Percentiles rank a stretch among this genome's conserved stretches.
These are phyloP conservation scores for Ormyrus pomaceus DNA, from an alignment of 2,888 invertebrate species.

Conservation along the genomic window DNA sequence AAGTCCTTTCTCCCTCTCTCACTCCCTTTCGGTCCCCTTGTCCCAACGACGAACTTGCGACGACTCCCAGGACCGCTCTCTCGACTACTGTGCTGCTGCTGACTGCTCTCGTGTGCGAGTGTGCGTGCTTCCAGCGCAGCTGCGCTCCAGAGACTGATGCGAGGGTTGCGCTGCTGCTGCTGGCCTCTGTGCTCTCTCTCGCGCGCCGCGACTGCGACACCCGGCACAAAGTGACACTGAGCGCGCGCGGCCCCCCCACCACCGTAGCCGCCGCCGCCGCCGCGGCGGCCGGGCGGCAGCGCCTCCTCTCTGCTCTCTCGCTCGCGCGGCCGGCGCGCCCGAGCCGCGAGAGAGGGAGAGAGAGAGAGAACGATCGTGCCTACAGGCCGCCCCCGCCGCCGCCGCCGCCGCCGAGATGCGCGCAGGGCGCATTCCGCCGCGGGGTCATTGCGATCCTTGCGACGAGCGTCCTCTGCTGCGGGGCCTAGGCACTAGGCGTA, in stretches of 20 bases:
- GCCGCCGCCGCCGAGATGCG: neutral
- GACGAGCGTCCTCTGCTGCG: slow-evolving; percentile 49
- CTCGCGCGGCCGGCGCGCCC: slow-evolving; percentile 11
- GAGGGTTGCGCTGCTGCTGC: slow-evolving; percentile 33
- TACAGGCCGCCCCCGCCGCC: slow-evolving; percentile 13
- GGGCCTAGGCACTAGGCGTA: slow-evolving; percentile 47
- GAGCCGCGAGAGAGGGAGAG: neutral
- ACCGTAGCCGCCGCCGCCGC: slow-evolving; percentile 32
- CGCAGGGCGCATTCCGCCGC: slow-evolving; percentile 8
- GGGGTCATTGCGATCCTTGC: slow-evolving; percentile 54
- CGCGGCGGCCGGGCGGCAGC: slow-evolving; percentile 15
- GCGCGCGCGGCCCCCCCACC: slow-evolving; percentile 49
- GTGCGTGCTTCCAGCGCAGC: slow-evolving; percentile 27
- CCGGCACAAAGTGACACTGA: slow-evolving; percentile 73
- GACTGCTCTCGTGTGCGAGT: neutral
- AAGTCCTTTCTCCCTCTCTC: neutral
- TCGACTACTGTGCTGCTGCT: too few relatives aligned
- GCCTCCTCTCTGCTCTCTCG: slow-evolving; percentile 1
- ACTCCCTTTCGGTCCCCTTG: neutral
- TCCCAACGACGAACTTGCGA: too few relatives aligned
- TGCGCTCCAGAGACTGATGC: slow-evolving; percentile 44
- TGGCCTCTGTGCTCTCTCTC: slow-evolving; percentile 46
- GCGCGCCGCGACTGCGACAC: slow-evolving; percentile 68
- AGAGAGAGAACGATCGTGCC: neutral
- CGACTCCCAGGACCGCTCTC: neutral